Conservation (phyloP, 30 jellyfish, hydroid and myxozoan species). For the Aurelia aurita complex sp. Pacific region DNA sequence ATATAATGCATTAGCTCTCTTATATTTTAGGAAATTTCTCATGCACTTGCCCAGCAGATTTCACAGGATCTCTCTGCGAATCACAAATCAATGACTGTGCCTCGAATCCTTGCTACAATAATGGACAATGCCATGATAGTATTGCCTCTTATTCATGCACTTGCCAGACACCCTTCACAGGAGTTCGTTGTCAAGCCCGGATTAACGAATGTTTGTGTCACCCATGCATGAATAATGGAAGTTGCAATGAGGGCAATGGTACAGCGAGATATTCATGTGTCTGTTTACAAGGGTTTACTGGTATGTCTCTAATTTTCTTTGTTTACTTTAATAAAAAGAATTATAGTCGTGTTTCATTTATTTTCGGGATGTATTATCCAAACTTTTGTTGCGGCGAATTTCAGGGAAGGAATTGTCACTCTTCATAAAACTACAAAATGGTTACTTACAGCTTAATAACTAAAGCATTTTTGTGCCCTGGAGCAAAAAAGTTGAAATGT, state of each 20-base stretch:
- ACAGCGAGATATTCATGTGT: slow-evolving; percentile 16
- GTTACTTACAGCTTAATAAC: too few species aligned
- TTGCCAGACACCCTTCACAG: slow-evolving; percentile 39
- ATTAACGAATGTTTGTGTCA: slow-evolving; percentile 10
- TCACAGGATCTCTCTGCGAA: slow-evolving; percentile 56
- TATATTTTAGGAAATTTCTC: slow-evolving; percentile 28
- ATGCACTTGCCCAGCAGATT: slow-evolving; percentile 47
- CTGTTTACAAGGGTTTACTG: slow-evolving; percentile 30
- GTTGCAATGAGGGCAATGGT: slow-evolving; percentile 35
- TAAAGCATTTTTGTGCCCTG: too few species aligned
- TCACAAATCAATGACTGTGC: slow-evolving; percentile 33
- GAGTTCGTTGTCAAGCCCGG: slow-evolving; percentile 12
- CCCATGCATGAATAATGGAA: slow-evolving; percentile 26
- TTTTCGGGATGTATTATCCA: too few species aligned
- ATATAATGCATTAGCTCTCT: neutral
- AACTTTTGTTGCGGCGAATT: too few species aligned
- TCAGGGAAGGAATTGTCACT: too few species aligned
- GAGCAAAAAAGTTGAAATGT: too few species aligned
- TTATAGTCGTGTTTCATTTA: too few species aligned
- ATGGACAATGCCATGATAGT: slow-evolving; percentile 56
- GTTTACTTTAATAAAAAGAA: too few species aligned
- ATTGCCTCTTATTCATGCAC: slow-evolving; percentile 19
- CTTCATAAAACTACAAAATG: too few species aligned
- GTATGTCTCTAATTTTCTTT: neutral
- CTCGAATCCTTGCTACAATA: slow-evolving; percentile 58